These are phyloP conservation scores for Zygogramma bicolorata DNA, from an alignment of 2,888 invertebrate species.

Conservation along the genomic window DNA sequence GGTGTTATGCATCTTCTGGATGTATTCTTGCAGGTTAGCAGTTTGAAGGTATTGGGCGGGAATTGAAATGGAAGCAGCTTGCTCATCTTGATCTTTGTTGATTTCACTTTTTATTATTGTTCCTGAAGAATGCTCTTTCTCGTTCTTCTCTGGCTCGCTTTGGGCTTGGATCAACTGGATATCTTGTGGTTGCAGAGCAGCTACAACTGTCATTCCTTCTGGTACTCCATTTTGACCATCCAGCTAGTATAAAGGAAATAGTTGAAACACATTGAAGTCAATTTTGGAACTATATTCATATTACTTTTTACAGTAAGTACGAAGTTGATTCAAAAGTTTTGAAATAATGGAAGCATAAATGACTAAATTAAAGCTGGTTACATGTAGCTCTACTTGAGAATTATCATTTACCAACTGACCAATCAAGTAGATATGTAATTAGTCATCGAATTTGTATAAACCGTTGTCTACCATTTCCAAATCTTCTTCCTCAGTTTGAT, in stretches of 20 bases:
- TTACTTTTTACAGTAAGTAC: too few species aligned
- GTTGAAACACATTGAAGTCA: too few species aligned
- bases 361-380: too few species aligned
- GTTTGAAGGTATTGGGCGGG: slow-evolving; percentile 70
- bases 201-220: slow-evolving; percentile 77
- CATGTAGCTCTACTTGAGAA: too few species aligned
- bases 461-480: too few species aligned
- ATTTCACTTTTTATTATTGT: slow-evolving; percentile 68
- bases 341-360: too few species aligned
- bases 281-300: too few species aligned
- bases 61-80: slow-evolving; percentile 64
- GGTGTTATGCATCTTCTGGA: slow-evolving; percentile 65
- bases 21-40: slow-evolving; percentile 69
- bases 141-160: slow-evolving; percentile 56
- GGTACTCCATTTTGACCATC: slow-evolving; percentile 69
- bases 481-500: too few species aligned
- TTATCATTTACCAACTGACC: too few species aligned
- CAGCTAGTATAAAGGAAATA: slow-evolving; percentile 50
- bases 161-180: slow-evolving; percentile 72
- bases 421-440: too few species aligned
- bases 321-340: too few species aligned
- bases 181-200: slow-evolving; percentile 78
- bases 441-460: too few species aligned
- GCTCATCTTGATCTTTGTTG: slow-evolving; percentile 45
- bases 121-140: slow-evolving; percentile 67